Conservation (phyloP, 2,888 invertebrate species). For the Tanaodytes sp. region DNA sequence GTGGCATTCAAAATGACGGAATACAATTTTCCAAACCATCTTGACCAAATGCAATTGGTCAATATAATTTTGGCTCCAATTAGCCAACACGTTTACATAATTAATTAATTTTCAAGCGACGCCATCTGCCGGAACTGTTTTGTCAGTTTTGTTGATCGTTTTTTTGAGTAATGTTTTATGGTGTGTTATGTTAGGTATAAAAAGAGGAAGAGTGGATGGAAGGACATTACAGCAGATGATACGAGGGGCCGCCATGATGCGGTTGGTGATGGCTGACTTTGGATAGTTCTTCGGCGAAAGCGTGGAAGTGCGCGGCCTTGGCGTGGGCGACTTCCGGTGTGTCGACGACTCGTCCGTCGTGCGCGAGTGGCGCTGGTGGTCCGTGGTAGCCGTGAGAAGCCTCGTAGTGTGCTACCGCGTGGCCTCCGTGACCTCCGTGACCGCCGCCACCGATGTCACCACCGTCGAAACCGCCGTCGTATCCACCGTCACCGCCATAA, state of each 20-base stretch:
- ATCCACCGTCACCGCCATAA: conserved; percentile 12
- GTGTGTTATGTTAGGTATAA: conserved; percentile 23
- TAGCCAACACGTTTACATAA: too few species aligned
- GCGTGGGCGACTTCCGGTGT: conserved; percentile 69
- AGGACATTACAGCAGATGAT: conserved; percentile 22
- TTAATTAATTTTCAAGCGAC: too few species aligned
- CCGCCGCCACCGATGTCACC: conserved; percentile 27
- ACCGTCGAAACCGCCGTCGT: conserved; percentile 4
- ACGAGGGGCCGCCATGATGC: conserved; percentile 19
- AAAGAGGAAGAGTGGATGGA: not conserved
- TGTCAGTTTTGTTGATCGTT: too few species aligned
- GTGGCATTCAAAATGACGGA: too few species aligned
- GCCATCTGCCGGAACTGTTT: conserved; percentile 18
- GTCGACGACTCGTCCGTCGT: conserved; percentile 65
- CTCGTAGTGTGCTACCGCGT: conserved; percentile 35
- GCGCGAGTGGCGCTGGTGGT: conserved; percentile 63
- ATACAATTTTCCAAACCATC: too few species aligned
- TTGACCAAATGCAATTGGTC: too few species aligned
- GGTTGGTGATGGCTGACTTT: conserved; percentile 55
- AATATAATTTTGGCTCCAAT: too few species aligned
- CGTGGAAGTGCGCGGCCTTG: conserved; percentile 65
- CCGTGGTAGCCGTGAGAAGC: conserved; percentile 58
- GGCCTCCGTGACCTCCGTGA: conserved; percentile 12
- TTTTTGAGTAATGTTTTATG: too few species aligned
- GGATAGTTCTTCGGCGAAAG: conserved; percentile 61